These are phyloP conservation scores for Priocnemis perturbator DNA, from an alignment of 2,888 invertebrate genomes.

Conservation along the genomic window DNA sequence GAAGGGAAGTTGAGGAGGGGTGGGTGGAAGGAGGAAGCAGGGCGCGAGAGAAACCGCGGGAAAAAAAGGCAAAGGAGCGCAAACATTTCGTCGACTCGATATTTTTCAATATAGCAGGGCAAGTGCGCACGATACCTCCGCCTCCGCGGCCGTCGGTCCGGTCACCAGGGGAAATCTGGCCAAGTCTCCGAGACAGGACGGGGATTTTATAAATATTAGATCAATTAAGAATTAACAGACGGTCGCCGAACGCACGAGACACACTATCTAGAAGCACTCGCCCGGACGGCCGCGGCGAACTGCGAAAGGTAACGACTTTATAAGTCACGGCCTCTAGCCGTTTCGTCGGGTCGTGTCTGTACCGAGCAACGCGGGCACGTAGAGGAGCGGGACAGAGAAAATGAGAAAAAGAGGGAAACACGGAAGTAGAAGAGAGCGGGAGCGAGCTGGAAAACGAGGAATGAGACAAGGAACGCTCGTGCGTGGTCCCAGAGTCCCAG, in stretches of 20 bases:
- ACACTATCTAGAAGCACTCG: constrained; percentile 16
- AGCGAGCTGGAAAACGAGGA: constrained; percentile 42
- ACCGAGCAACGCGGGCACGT: constrained; percentile 48
- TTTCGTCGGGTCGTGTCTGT: constrained; percentile 24
- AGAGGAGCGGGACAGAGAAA: constrained; percentile 42
- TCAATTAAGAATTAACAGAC: constrained; percentile 68
- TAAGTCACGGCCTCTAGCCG: constrained; percentile 48
- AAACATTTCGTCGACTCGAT: constrained; percentile 64
- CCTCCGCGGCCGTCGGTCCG: constrained; percentile 40
- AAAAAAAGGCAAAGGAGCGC: constrained; percentile 45
- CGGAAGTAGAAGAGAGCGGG: constrained; percentile 32
- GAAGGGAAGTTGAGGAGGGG: constrained; percentile 39
- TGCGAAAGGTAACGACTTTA: constrained; percentile 60
- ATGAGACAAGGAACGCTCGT: constrained; percentile 67
- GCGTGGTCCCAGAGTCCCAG: constrained; percentile 74
- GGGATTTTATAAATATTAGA: constrained; percentile 69
- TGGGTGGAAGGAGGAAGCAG: constrained; percentile 28
- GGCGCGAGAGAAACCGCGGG: constrained; percentile 29
- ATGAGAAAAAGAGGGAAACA: constrained; percentile 29
- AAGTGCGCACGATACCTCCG: constrained; percentile 11
- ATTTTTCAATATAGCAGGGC: constrained; percentile 69
- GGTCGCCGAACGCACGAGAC: constrained; percentile 15
- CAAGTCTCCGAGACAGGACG: constrained; percentile 51
- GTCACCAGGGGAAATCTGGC: constrained; percentile 72
- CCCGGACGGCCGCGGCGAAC: constrained; percentile 21